phyloP scores from a whole-genome alignment of 2,113 vertebrate genomes.

The Cephalopholis sonnerati region DNA sequence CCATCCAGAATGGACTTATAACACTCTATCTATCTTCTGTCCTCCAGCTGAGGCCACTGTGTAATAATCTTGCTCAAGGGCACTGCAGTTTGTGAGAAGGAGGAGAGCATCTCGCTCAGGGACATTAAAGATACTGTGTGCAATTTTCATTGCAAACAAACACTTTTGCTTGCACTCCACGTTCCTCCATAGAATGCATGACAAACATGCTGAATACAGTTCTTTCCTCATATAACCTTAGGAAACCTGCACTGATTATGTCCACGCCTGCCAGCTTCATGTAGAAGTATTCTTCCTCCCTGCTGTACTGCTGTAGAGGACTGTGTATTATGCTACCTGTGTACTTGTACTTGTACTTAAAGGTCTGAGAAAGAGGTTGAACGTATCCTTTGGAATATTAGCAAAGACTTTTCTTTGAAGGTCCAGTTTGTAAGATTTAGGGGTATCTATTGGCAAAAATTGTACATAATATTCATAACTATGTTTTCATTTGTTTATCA shows the following conservation, averaged over 20 bases:
- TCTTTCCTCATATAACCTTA: too few species aligned
- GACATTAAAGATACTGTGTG: background rate
- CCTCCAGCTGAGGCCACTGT: slow-evolving; percentile 9
- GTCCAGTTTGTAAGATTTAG: too few species aligned
- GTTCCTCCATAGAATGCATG: background rate
- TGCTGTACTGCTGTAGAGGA: background rate
- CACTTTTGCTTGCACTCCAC: background rate
- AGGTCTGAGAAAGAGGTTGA: background rate
- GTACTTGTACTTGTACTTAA: background rate
- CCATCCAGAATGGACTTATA: slow-evolving; percentile 30
- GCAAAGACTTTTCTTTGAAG: background rate
- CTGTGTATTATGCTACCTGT: background rate
- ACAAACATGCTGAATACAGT: too few species aligned
- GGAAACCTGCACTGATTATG: background rate
- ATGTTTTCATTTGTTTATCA: too few species aligned
- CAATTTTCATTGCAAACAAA: background rate
- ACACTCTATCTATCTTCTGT: slow-evolving; percentile 4
- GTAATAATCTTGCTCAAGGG: slow-evolving; percentile 30
- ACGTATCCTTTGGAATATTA: background rate
- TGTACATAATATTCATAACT: too few species aligned
- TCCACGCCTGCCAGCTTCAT: background rate
- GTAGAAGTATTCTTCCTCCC: too few species aligned
- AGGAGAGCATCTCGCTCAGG: background rate
- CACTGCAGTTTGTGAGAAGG: slow-evolving; percentile 13
- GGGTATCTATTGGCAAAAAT: too few species aligned